Evolutionary conservation across 2,888 invertebrate species (phyloP).

Genomic region (Diloba caeruleocephala): DNA sequence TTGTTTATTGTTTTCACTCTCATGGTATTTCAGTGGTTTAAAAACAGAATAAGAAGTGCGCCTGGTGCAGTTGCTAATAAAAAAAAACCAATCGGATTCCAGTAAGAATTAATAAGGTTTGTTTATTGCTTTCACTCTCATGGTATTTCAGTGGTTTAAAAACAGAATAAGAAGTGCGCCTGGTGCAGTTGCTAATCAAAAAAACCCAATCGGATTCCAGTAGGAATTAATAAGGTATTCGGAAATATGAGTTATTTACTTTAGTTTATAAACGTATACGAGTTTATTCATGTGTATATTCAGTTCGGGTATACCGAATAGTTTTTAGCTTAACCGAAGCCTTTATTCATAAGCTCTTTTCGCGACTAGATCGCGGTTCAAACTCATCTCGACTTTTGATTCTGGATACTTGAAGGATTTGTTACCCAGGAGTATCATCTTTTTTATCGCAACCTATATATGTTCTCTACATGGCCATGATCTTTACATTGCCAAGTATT

Average conservation of each 20-base stretch:
- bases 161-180: constrained; percentile 32
- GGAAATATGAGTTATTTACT: too few species aligned
- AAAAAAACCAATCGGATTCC: constrained; percentile 6
- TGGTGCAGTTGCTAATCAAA: constrained; percentile 4
- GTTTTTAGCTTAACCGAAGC: too few species aligned
- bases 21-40: constrained; percentile 27
- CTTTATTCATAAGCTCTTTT: too few species aligned
- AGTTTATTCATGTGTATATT: too few species aligned
- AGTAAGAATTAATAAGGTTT: constrained; percentile 4
- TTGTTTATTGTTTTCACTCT: constrained; percentile 42
- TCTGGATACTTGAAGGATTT: too few species aligned
- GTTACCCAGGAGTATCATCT: too few species aligned
- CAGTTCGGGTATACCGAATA: too few species aligned
- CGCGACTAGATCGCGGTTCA: too few species aligned
- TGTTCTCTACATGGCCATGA: constrained; percentile 7
- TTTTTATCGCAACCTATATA: not conserved
- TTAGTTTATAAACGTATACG: too few species aligned
- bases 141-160: constrained; percentile 34
- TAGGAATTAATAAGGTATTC: too few species aligned
- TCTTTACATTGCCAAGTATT: constrained; percentile 19
- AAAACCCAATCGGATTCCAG: constrained; percentile 2
- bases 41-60: constrained; percentile 38
- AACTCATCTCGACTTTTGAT: too few species aligned
- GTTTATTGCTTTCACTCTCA: constrained; percentile 17
- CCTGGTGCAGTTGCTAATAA: constrained; percentile 1